Base-by-base conservation (phyloP, 2,113 vertebrate species). In the Brachyistius frenatus region DNA sequence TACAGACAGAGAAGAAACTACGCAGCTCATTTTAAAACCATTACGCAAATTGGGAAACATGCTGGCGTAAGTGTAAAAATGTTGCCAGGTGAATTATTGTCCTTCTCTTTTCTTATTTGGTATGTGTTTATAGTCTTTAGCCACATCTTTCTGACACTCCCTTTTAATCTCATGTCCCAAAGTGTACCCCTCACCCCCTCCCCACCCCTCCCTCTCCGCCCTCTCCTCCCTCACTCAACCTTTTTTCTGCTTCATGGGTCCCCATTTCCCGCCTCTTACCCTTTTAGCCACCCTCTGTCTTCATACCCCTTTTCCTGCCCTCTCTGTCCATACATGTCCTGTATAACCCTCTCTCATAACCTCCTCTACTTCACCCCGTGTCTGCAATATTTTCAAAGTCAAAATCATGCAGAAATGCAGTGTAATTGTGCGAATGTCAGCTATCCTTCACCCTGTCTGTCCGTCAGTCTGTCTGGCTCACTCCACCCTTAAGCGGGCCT, bases 351-450 rank as follows among this genome's bases (percentile, higher is more conserved):
- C 23, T 23, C 47, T 54, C 23, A 50, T 39, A 62, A 74, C 41
- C 66, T 71, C 62, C 50, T 80, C 60, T 66, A 63, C 72, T 84
- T 80, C 74, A 57, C 50, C 74, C 55, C 30, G 0, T 7, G 36
- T 74, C 69, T 77, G 79, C 64, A 55, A 66, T 86, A 77, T 82
- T 76, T 92, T 90, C 74, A 80, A 76, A 93, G 86, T 88, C 88
- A 86, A 86, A 89, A 90, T 93, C 92, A 93, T 74, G 74, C 85
- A 92, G 89, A 93, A 90, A 91, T 93, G 90, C 91, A 88, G 91
- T 62, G 85, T 54, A 85, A 87, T 80, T 80, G 87, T 90, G 88
- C 83, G 89, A 83, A 9, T 87, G 86, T 91, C 86, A 87, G 86
- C 86, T 80, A 80, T 85, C 82, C 73, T 58, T 83, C 73, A 67